These are phyloP conservation scores for Tanypteryx hageni DNA, from an alignment of 2,888 invertebrate species.

Conservation along the genomic window DNA sequence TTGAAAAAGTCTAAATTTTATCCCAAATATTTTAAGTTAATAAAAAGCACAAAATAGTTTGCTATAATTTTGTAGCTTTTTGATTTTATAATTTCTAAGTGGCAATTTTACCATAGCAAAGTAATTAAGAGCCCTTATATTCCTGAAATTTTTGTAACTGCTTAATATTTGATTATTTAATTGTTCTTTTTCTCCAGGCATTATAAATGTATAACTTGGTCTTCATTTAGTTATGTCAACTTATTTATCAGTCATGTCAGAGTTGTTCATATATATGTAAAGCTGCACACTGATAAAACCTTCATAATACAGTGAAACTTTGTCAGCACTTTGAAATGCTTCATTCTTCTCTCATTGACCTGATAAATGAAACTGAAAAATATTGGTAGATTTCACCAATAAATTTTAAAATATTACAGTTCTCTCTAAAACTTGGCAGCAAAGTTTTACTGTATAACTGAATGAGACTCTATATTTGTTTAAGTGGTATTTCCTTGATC, in stretches of 20 bases:
- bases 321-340: conserved; percentile 38
- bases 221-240: neutral
- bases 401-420: neutral
- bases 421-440: neutral
- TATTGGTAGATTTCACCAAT: neutral
- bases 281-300: conserved; percentile 30
- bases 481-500: conserved; percentile 38
- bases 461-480: conserved; percentile 29
- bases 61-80: neutral
- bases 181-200: neutral
- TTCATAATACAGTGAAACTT: conserved; percentile 48
- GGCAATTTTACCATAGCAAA: neutral
- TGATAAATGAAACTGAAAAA: neutral
- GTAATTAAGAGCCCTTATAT: neutral
- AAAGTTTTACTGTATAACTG: conserved; percentile 30
- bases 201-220: neutral
- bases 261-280: conserved; percentile 37
- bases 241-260: conserved; percentile 22
- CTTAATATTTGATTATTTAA: neutral
- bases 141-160: neutral
- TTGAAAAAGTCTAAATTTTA: neutral
- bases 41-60: neutral
- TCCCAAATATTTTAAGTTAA: neutral
- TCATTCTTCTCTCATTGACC: neutral
- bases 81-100: neutral